A percentile compares a stretch with the other conserved stretches of the same genome.
Conservation (phyloP, 2,113 vertebrate species). For the Scopus umbretta region DNA sequence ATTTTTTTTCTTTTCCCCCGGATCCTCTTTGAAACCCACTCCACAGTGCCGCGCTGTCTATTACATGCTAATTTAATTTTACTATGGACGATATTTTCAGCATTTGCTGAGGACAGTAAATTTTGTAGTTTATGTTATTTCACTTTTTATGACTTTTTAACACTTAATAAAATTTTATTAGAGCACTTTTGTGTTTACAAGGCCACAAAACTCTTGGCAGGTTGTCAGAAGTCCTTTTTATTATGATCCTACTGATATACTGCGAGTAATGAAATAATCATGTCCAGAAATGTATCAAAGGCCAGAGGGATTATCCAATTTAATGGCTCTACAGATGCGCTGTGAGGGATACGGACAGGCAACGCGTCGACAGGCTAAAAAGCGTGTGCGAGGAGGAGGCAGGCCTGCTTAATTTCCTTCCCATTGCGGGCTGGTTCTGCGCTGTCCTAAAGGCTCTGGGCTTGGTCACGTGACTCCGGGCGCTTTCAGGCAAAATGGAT, state of each 20-base stretch:
- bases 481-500: slow-evolving; percentile 53
- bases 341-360: slow-evolving; percentile 72
- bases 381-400: slow-evolving; percentile 16
- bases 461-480: slow-evolving; percentile 58
- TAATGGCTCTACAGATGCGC: slow-evolving; percentile 84
- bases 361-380: slow-evolving; percentile 54
- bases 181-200: slow-evolving; percentile 98
- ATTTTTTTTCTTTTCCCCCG: neutral
- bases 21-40: slow-evolving; percentile 68
- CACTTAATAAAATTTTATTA: slow-evolving; percentile 99
- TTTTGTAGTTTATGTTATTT: slow-evolving; percentile 87
- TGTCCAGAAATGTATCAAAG: slow-evolving; percentile 87
- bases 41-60: slow-evolving; percentile 73
- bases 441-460: slow-evolving; percentile 53
- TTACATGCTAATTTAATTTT: slow-evolving; percentile 87
- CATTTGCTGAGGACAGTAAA: slow-evolving; percentile 91
- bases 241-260: slow-evolving; percentile 89
- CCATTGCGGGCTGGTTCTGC: slow-evolving; percentile 4
- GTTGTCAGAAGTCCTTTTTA: slow-evolving; percentile 83
- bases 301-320: slow-evolving; percentile 85
- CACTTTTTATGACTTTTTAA: slow-evolving; percentile 93
- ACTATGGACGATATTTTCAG: slow-evolving; percentile 84
- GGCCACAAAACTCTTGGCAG: slow-evolving; percentile 94
- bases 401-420: slow-evolving; percentile 52
- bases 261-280: slow-evolving; percentile 87